These are phyloP conservation scores for Xiphophorus birchmanni DNA, from an alignment of 2,797 vertebrate genomes.

Conservation along the genomic window DNA sequence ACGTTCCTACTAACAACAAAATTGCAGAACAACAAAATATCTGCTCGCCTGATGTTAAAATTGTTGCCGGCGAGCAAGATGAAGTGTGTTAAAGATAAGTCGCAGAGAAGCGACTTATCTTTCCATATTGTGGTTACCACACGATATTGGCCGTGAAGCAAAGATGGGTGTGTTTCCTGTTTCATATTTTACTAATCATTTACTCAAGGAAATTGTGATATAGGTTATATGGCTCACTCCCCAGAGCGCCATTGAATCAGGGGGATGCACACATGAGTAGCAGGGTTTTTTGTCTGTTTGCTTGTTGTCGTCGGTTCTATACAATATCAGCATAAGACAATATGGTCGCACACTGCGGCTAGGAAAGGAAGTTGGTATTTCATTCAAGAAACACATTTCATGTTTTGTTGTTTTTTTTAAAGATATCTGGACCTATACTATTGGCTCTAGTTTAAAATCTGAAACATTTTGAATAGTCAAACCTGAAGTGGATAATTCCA, in stretches of 20 bases:
- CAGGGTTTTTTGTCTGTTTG: neutral
- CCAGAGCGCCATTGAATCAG: neutral
- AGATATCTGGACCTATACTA: neutral
- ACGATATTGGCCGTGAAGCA: neutral
- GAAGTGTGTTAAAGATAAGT: neutral
- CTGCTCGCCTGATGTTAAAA: slow-evolving; percentile 18
- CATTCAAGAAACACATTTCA: neutral
- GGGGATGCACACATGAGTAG: neutral
- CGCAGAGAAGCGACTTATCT: too few relatives aligned
- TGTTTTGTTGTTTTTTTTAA: neutral
- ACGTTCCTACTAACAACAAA: slow-evolving; percentile 37
- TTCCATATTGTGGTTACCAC: neutral
- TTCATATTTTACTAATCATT: neutral
- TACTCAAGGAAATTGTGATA: neutral
- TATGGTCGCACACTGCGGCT: neutral
- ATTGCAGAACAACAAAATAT: slow-evolving; percentile 37
- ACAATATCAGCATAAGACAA: neutral
- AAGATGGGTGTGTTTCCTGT: neutral
- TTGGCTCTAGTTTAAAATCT: neutral
- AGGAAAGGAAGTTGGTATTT: neutral
- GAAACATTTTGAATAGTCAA: neutral
- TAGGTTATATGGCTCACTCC: neutral
- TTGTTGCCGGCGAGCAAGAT: neutral
- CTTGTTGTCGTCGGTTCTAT: neutral
- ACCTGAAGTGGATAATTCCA: neutral